Evolutionary conservation across 2,797 vertebrate species (phyloP).

Genomic region (Coilia nasus): DNA sequence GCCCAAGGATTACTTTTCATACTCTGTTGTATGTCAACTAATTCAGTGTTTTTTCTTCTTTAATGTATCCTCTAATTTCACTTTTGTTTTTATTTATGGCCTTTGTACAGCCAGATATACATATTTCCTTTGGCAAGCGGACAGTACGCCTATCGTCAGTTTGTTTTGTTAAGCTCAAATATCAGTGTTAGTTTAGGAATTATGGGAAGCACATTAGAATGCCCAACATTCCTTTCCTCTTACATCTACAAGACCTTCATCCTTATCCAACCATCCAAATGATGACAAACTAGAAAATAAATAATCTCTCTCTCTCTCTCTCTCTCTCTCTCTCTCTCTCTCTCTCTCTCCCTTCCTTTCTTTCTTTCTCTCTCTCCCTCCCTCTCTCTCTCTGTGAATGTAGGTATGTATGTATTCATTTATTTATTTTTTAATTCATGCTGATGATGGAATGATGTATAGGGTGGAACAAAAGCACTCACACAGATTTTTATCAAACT

Average conservation of each 20-base stretch:
- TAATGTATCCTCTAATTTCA: not conserved
- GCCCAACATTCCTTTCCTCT: not conserved
- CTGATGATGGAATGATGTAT: too few species aligned
- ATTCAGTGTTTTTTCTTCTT: not conserved
- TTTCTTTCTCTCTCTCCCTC: not conserved
- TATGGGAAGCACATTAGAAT: not conserved
- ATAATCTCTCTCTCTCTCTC: not conserved
- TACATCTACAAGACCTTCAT: not conserved
- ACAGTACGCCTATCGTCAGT: not conserved
- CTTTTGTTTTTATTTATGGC: not conserved
- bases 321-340: not conserved
- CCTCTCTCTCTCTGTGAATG: not conserved
- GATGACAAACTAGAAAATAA: not conserved
- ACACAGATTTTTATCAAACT: not conserved
- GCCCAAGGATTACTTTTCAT: too few species aligned
- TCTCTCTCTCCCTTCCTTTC: not conserved
- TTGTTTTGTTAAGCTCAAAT: not conserved
- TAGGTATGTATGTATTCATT: not conserved
- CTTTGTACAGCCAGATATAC: not conserved
- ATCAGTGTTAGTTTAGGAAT: not conserved
- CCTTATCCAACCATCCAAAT: not conserved
- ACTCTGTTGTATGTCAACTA: not conserved
- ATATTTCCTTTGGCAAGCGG: not conserved
- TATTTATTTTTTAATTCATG: not conserved
- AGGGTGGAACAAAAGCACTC: not conserved